Percentiles rank a stretch among this genome's conserved stretches.
Evolutionary conservation across 2,113 vertebrate species (phyloP).

Genomic region (Rhineura floridana): DNA sequence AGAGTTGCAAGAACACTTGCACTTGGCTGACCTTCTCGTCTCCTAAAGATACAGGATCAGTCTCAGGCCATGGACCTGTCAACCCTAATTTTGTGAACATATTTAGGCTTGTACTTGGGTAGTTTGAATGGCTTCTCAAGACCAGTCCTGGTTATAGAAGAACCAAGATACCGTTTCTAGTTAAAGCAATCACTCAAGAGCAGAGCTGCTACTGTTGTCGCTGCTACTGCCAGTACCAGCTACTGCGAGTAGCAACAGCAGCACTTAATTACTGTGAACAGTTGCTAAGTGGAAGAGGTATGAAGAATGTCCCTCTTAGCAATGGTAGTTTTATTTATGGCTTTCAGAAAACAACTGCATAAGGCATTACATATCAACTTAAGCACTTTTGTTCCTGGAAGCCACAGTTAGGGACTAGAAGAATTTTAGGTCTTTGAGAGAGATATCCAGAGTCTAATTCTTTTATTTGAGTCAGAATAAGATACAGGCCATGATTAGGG

Average conservation of each 20-base stretch:
- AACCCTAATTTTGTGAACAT: no score
- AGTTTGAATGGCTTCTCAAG: not conserved
- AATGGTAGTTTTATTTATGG: not conserved
- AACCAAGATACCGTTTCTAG: not conserved
- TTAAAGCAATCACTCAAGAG: not conserved
- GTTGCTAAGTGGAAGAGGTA: not conserved
- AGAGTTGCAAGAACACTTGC: no score
- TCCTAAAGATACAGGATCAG: no score
- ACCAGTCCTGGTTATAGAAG: slow-evolving; percentile 2
- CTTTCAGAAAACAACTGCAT: slow-evolving; percentile 16
- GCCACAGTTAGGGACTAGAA: not conserved
- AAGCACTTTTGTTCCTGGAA: not conserved
- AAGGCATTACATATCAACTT: not conserved
- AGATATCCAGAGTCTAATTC: not conserved
- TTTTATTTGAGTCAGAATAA: not conserved
- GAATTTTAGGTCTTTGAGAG: slow-evolving; percentile 18
- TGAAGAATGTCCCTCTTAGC: not conserved
- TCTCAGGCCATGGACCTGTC: no score
- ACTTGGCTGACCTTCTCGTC: no score
- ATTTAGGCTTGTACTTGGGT: slow-evolving; percentile 23
- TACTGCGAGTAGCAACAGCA: not conserved
- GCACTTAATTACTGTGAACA: not conserved
- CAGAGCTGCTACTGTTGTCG: not conserved
- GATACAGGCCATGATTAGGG: not conserved
- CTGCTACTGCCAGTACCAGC: not conserved